Conservation (phyloP, 2,888 invertebrate species). For the Blastobasis adustella region DNA sequence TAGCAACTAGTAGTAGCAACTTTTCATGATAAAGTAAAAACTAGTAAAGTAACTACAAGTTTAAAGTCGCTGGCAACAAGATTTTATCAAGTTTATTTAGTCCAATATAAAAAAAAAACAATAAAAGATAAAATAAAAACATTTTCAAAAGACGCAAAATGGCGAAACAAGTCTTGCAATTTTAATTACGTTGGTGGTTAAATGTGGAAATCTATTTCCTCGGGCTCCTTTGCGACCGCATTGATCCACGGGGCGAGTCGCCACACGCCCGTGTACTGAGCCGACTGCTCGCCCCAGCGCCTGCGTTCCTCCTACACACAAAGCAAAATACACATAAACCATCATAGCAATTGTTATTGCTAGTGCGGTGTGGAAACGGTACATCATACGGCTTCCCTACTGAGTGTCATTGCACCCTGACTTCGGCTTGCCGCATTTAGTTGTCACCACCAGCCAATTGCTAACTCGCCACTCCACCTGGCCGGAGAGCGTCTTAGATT, state of each 20-base stretch:
- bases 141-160: background rate
- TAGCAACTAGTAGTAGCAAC: too few relatives aligned
- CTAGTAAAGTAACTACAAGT: too few relatives aligned
- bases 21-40: too few relatives aligned
- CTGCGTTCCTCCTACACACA: slow-evolving; percentile 47
- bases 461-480: too few relatives aligned
- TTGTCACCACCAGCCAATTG: too few relatives aligned
- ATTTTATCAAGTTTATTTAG: background rate
- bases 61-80: background rate
- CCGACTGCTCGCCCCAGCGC: slow-evolving; percentile 43
- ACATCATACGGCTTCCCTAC: too few relatives aligned
- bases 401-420: too few relatives aligned
- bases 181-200: slow-evolving; percentile 19
- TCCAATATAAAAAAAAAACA: background rate
- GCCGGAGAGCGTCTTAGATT: too few relatives aligned
- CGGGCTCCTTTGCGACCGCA: slow-evolving; percentile 39
- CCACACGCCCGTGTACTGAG: slow-evolving; percentile 57
- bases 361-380: too few relatives aligned
- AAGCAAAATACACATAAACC: background rate
- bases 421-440: too few relatives aligned
- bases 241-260: slow-evolving; percentile 49
- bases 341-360: too few relatives aligned
- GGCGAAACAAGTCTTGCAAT: background rate
- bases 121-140: slow-evolving; percentile 1
- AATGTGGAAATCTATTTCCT: slow-evolving; percentile 27